Evolutionary conservation across 1,140 invertebrate species (phyloP).

Genomic region (Lutraria rhynchaena): DNA sequence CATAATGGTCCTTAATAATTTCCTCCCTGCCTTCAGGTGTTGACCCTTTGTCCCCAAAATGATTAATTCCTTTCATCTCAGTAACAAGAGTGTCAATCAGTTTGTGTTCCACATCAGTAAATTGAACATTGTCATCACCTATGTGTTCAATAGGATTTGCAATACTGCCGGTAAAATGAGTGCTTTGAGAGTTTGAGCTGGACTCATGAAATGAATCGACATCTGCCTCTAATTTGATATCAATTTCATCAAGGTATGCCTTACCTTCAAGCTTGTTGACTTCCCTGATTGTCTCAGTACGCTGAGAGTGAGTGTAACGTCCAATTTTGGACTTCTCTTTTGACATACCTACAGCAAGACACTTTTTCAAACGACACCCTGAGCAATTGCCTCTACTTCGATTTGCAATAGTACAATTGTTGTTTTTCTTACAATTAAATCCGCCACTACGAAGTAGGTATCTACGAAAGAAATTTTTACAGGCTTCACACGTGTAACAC

Average conservation of each 20-base stretch:
- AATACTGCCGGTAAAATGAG: neutral
- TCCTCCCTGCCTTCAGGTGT: conserved; percentile 36
- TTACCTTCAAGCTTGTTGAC: conserved; percentile 60
- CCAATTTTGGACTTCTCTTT: conserved; percentile 68
- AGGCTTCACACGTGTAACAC: conserved; percentile 83
- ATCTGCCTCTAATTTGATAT: neutral
- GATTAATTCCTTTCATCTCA: conserved; percentile 40
- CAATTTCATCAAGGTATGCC: neutral
- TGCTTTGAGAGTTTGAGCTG: neutral
- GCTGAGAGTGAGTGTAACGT: conserved; percentile 63
- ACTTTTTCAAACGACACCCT: conserved; percentile 67
- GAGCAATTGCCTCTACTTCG: conserved; percentile 53
- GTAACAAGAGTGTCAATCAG: conserved; percentile 14
- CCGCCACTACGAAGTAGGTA: conserved; percentile 46
- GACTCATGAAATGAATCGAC: neutral
- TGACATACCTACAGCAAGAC: conserved; percentile 78
- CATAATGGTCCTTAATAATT: conserved; percentile 57
- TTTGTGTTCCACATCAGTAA: conserved; percentile 31
- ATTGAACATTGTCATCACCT: neutral
- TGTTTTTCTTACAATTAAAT: conserved; percentile 51
- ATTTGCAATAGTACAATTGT: conserved; percentile 37
- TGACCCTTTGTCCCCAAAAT: conserved; percentile 37
- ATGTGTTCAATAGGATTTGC: neutral
- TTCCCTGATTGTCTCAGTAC: conserved; percentile 64
- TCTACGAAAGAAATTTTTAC: conserved; percentile 75